These are phyloP conservation scores for Argyrosomus regius DNA, from an alignment of 2,797 vertebrate species.

Conservation along the genomic window DNA sequence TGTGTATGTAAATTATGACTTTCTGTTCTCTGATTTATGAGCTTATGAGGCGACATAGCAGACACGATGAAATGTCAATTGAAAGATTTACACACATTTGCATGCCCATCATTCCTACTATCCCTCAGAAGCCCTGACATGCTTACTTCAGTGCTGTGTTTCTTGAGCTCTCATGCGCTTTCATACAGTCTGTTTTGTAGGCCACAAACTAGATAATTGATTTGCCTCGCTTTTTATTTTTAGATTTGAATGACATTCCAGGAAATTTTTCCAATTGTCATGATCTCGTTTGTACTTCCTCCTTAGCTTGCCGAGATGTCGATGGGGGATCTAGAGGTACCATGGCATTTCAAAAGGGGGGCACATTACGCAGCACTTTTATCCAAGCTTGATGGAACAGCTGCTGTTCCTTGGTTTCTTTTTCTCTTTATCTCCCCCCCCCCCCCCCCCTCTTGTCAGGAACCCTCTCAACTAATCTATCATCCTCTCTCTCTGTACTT, in stretches of 20 bases:
- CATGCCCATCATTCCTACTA: slow-evolving; percentile 44
- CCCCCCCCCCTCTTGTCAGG: slow-evolving; percentile 59
- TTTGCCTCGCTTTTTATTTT: slow-evolving; percentile 72
- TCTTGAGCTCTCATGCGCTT: slow-evolving; percentile 38
- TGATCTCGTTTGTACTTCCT: slow-evolving; percentile 78
- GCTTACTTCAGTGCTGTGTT: slow-evolving; percentile 37
- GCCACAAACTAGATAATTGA: slow-evolving; percentile 74
- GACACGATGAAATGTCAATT: slow-evolving; percentile 62
- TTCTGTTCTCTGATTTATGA: slow-evolving; percentile 50
- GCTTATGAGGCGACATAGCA: slow-evolving; percentile 46
- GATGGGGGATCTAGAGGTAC: slow-evolving; percentile 51
- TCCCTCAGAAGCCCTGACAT: slow-evolving; percentile 56
- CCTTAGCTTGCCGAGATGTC: slow-evolving; percentile 63
- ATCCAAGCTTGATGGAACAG: slow-evolving; percentile 69
- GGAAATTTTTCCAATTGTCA: slow-evolving; percentile 84
- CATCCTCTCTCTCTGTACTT: slow-evolving; percentile 68
- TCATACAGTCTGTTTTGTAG: slow-evolving; percentile 62
- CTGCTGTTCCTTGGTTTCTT: slow-evolving; percentile 71
- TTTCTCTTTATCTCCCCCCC: slow-evolving; percentile 63
- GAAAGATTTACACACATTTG: slow-evolving; percentile 49
- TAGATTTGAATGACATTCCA: slow-evolving; percentile 83
- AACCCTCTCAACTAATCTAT: slow-evolving; percentile 76
- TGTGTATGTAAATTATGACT: slow-evolving; percentile 64
- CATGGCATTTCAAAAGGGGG: slow-evolving; percentile 54
- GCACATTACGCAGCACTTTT: slow-evolving; percentile 80